Percentiles rank a stretch among this genome's conserved stretches.
Conservation (phyloP, 2,888 invertebrate species). For the Buathra laborator region DNA sequence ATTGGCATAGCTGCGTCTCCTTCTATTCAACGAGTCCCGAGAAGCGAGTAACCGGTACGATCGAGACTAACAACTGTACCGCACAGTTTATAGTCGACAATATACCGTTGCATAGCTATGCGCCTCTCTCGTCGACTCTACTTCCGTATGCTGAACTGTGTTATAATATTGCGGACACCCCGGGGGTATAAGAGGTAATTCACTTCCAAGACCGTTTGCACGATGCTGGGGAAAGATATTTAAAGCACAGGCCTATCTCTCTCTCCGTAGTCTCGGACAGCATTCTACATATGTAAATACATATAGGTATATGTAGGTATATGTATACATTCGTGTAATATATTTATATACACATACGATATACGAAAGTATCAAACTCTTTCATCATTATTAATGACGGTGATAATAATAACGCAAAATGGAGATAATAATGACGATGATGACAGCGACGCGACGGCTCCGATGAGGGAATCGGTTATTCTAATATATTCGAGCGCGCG, state of each 20-base stretch:
- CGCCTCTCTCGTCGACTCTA: constrained; percentile 31
- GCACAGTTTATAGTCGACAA: constrained; percentile 46
- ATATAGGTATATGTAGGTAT: background rate
- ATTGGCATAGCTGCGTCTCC: constrained; percentile 13
- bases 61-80: constrained; percentile 2
- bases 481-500: constrained; percentile 26
- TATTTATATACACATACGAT: background rate
- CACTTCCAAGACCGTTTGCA: constrained; percentile 35
- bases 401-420: constrained; percentile 43
- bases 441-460: constrained; percentile 26
- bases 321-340: background rate
- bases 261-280: constrained; percentile 19
- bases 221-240: constrained; percentile 62
- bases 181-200: constrained; percentile 34
- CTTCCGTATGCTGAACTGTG: constrained; percentile 54
- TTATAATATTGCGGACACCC: constrained; percentile 38
- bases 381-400: constrained; percentile 50
- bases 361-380: constrained; percentile 16
- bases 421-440: constrained; percentile 46
- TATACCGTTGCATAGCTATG: constrained; percentile 50
- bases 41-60: background rate
- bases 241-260: constrained; percentile 60
- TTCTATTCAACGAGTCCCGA: background rate
- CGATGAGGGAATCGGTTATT: constrained; percentile 33
- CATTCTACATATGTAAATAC: background rate